Evolutionary conservation across 2,888 invertebrate genomes (phyloP).

Genomic region (Latheticus oryzae): DNA sequence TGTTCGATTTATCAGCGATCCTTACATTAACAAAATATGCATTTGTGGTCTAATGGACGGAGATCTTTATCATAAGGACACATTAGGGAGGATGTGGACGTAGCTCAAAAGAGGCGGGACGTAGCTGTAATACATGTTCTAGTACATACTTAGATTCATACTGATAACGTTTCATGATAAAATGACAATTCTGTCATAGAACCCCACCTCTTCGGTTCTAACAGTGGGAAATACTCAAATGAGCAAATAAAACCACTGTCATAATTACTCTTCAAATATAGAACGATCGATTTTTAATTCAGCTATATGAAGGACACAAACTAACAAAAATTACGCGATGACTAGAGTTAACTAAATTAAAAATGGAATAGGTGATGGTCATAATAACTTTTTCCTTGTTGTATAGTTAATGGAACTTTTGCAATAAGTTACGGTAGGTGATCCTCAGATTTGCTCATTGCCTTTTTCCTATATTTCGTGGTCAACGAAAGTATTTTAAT

Average conservation of each 20-base stretch:
- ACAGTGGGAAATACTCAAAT: constrained; percentile 33
- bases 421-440: constrained; percentile 15
- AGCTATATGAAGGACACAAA: constrained; percentile 5
- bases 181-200: constrained; percentile 60
- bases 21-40: constrained; percentile 40
- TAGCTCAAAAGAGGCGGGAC: constrained; percentile 41
- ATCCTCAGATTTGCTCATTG: constrained; percentile 20
- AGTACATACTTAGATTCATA: constrained; percentile 52
- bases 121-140: constrained; percentile 40
- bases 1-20: constrained; percentile 37
- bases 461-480: constrained; percentile 22
- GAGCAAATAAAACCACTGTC: constrained; percentile 46
- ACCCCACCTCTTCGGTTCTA: constrained; percentile 52
- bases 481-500: constrained; percentile 32
- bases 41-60: constrained; percentile 43
- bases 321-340: constrained; percentile 25
- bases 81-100: constrained; percentile 42
- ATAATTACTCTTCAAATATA: constrained; percentile 40
- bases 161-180: constrained; percentile 57
- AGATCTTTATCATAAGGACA: constrained; percentile 42
- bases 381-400: constrained; percentile 10
- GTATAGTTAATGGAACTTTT: constrained; percentile 4
- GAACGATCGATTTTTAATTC: constrained; percentile 35
- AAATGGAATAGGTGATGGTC: constrained; percentile 1
- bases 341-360: constrained; percentile 18